Conservation (phyloP, 2,888 invertebrate species). For the Tuberolachnus salignus region DNA sequence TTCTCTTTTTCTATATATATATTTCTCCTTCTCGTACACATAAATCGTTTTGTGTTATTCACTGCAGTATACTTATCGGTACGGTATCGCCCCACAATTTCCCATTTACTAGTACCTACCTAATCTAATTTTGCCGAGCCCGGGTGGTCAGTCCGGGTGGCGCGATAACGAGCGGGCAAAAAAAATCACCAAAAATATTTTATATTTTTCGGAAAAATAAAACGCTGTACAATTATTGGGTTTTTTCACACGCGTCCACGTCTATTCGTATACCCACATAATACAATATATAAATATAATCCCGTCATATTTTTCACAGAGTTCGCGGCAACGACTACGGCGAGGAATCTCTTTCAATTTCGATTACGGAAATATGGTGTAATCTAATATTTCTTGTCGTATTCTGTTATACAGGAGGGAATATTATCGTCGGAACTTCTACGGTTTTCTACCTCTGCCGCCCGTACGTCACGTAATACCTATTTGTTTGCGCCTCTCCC, state of each 20-base stretch:
- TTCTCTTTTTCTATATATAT: no score
- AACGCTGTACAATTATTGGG: background rate
- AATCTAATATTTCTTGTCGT: background rate
- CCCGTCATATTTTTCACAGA: conserved; percentile 16
- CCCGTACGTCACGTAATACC: background rate
- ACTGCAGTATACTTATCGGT: no score
- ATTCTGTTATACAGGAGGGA: background rate
- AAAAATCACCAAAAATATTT: conserved; percentile 1
- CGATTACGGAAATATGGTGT: conserved; percentile 25
- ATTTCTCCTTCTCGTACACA: no score
- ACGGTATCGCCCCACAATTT: no score
- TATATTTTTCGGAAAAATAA: conserved; percentile 15
- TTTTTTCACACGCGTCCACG: background rate
- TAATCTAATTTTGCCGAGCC: no score
- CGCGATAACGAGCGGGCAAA: background rate
- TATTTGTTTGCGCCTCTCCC: background rate
- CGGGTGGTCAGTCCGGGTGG: no score
- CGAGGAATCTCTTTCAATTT: conserved; percentile 17
- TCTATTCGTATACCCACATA: background rate
- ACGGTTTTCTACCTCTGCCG: background rate
- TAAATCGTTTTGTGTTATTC: no score
- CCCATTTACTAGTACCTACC: no score
- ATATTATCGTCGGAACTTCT: background rate
- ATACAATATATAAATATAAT: background rate
- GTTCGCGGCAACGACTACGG: background rate